Evolutionary conservation across 2,888 invertebrate genomes (phyloP).

Genomic region (Trissonchulus latispiculum): DNA sequence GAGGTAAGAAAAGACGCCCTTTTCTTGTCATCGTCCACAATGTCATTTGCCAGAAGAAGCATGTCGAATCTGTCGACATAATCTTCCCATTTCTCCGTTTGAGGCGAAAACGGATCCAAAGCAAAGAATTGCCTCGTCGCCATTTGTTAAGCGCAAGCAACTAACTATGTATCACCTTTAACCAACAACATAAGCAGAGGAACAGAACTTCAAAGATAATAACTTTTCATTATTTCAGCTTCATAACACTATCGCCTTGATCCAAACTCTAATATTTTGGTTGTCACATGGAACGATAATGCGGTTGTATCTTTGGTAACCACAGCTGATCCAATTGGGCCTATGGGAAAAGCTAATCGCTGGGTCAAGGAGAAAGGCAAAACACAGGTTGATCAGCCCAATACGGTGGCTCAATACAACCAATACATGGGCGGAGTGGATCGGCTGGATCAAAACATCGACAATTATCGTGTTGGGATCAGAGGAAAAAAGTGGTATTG

Average conservation of each 20-base stretch:
- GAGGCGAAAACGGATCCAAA: too few species aligned
- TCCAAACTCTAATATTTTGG: neutral
- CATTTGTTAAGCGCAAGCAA: too few species aligned
- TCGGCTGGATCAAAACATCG: slow-evolving; percentile 23
- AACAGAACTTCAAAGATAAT: too few species aligned
- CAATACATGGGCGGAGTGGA: slow-evolving; percentile 22
- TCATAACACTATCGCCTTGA: neutral
- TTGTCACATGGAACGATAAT: slow-evolving; percentile 16
- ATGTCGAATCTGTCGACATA: too few species aligned
- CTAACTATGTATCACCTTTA: too few species aligned
- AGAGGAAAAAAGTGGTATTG: slow-evolving; percentile 23
- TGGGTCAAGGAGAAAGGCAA: slow-evolving; percentile 6
- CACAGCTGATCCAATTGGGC: neutral
- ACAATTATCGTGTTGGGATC: slow-evolving; percentile 21
- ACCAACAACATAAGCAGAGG: too few species aligned
- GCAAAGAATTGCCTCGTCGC: too few species aligned
- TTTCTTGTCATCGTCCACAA: too few species aligned
- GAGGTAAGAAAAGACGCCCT: too few species aligned
- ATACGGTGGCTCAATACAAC: slow-evolving; percentile 18
- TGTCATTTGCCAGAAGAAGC: too few species aligned
- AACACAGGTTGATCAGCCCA: slow-evolving; percentile 2
- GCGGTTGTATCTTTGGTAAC: neutral
- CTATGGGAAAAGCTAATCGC: neutral
- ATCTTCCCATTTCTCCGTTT: too few species aligned
- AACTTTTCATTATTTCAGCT: too few species aligned